Conservation (phyloP, 2,113 vertebrate genomes). For the Stercorarius parasiticus region DNA sequence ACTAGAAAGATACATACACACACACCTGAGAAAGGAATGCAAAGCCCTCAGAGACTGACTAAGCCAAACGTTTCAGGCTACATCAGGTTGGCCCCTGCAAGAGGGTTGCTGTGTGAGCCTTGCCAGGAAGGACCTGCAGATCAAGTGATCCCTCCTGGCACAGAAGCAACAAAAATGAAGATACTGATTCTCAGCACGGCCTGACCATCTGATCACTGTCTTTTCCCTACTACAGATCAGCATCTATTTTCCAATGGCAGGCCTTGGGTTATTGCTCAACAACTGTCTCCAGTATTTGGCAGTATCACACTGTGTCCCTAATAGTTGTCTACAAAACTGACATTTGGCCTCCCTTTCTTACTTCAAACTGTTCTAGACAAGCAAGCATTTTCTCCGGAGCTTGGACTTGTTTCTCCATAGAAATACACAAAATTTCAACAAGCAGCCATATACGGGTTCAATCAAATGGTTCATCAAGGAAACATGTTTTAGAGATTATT, state of each 20-base stretch:
- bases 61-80: not conserved
- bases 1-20: not conserved
- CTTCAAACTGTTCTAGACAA: not conserved
- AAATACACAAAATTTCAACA: not conserved
- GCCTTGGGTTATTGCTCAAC: not conserved
- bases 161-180: not conserved
- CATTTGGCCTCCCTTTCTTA: not conserved
- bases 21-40: not conserved
- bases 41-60: not conserved
- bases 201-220: not conserved
- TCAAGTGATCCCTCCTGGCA: not conserved
- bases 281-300: not conserved
- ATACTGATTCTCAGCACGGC: not conserved
- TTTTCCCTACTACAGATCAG: not conserved
- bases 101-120: not conserved
- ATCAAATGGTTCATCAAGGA: not conserved
- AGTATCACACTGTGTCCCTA: not conserved
- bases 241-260: not conserved
- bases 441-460: not conserved
- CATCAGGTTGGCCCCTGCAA: not conserved
- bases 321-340: not conserved
- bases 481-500: not conserved
- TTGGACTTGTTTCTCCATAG: not conserved
- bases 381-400: not conserved
- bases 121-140: fast-evolving